Conservation (phyloP, 1,140 invertebrate genomes). For the Ceratoteleas bidentatus region DNA sequence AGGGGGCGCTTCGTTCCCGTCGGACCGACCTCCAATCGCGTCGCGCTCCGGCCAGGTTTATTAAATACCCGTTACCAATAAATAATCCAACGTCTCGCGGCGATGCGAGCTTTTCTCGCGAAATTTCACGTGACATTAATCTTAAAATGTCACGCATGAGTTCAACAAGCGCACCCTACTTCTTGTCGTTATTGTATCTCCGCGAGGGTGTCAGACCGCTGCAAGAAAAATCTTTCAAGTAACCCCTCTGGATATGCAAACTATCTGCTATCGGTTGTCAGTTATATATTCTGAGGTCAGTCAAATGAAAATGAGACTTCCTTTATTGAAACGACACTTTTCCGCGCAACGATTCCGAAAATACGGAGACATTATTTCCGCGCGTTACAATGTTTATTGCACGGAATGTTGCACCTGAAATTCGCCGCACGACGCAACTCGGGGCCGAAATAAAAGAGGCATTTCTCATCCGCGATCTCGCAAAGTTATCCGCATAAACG, state of each 20-base stretch:
- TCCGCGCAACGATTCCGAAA: slow-evolving; percentile 29
- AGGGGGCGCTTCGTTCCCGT: no score
- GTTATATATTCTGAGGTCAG: slow-evolving; percentile 54
- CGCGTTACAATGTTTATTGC: slow-evolving; percentile 15
- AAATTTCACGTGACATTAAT: slow-evolving; percentile 53
- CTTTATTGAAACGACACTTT: slow-evolving; percentile 51
- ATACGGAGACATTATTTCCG: slow-evolving; percentile 19
- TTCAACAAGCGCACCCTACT: slow-evolving; percentile 42
- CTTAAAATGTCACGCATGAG: slow-evolving; percentile 56
- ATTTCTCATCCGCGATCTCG: no score
- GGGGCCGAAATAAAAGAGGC: no score
- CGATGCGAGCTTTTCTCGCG: slow-evolving; percentile 8
- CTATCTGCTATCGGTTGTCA: slow-evolving; percentile 56
- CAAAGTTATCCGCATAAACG: background rate
- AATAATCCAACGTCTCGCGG: slow-evolving; percentile 2
- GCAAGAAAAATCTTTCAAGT: slow-evolving; percentile 48
- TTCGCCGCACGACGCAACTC: no score
- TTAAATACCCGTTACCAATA: background rate
- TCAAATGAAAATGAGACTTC: slow-evolving; percentile 55
- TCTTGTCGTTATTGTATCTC: slow-evolving; percentile 52
- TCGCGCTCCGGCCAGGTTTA: no score
- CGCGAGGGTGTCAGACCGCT: slow-evolving; percentile 24
- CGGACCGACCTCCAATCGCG: no score
- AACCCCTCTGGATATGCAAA: slow-evolving; percentile 52
- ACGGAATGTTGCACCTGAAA: no score